phyloP scores from a whole-genome alignment of 2,797 vertebrate genomes.

The Acrossocheilus wenchowensis region DNA sequence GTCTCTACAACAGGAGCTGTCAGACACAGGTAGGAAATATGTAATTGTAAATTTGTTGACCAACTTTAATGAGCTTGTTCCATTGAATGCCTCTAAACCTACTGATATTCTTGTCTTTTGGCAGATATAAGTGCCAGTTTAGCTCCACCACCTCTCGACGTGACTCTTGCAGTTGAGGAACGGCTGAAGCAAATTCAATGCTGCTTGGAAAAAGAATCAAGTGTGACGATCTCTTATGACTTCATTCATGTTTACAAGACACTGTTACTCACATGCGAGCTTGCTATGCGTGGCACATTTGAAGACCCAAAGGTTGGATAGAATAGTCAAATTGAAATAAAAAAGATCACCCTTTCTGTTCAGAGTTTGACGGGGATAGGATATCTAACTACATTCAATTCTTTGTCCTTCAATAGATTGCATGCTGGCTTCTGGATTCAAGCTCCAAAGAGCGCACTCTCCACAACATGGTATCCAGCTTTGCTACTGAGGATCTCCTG shows the following conservation, averaged over 20 bases:
- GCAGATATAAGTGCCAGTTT: conserved; percentile 88
- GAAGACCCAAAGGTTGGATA: conserved; percentile 92
- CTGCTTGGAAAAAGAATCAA: conserved; percentile 74
- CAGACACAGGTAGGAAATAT: conserved; percentile 77
- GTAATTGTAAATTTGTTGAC: neutral
- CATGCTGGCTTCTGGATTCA: conserved; percentile 92
- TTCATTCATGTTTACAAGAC: conserved; percentile 91
- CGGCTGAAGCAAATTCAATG: conserved; percentile 81
- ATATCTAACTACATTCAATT: neutral
- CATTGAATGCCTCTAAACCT: neutral
- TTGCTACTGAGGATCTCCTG: conserved; percentile 84
- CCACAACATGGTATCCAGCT: conserved; percentile 90
- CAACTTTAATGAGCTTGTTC: neutral
- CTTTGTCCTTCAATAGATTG: conserved; percentile 79
- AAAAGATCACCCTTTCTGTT: neutral
- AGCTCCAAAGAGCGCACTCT: conserved; percentile 89
- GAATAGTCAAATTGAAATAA: neutral
- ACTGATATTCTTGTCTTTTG: conserved; percentile 1
- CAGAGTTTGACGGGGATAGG: neutral
- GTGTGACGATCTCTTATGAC: conserved; percentile 81
- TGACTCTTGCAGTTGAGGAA: conserved; percentile 81
- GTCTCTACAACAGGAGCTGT: conserved; percentile 86
- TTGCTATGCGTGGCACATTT: conserved; percentile 85
- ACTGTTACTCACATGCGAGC: conserved; percentile 86
- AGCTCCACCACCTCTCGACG: conserved; percentile 89